Evolutionary conservation across 2,888 invertebrate species (phyloP).

Genomic region (Mimas tiliae): DNA sequence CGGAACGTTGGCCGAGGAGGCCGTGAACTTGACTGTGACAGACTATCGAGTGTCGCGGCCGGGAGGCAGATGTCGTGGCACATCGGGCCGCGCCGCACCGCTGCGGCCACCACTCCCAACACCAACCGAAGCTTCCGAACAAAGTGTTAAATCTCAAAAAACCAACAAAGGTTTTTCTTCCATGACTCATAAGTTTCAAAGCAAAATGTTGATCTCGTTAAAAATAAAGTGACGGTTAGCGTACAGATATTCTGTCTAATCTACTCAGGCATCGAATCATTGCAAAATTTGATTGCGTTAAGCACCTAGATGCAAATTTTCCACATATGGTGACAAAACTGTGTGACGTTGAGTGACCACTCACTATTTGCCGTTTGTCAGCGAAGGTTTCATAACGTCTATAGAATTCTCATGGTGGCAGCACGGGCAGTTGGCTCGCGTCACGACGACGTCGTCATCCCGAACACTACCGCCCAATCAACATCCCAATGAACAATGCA

Average conservation of each 20-base stretch:
- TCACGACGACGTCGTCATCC: conserved; percentile 47
- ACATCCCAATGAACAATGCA: conserved; percentile 59
- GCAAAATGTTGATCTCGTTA: conserved; percentile 4
- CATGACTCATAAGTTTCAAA: conserved; percentile 1
- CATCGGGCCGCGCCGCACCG: conserved; percentile 39
- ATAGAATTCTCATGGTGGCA: conserved; percentile 61
- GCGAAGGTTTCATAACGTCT: conserved; percentile 69
- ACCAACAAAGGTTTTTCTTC: conserved; percentile 3
- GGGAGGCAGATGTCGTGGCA: conserved; percentile 43
- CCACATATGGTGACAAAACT: conserved; percentile 24
- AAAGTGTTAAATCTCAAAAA: conserved; percentile 1
- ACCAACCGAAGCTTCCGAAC: neutral
- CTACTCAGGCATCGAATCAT: neutral
- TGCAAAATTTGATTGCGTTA: conserved; percentile 9
- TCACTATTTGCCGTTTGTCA: conserved; percentile 54
- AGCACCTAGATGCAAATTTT: conserved; percentile 16
- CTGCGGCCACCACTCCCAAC: neutral
- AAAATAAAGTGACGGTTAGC: conserved; percentile 16
- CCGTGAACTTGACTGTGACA: conserved; percentile 78
- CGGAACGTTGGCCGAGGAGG: conserved; percentile 53
- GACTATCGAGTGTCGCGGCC: conserved; percentile 56
- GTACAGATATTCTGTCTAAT: neutral
- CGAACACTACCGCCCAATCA: conserved; percentile 59
- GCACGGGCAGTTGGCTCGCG: conserved; percentile 55
- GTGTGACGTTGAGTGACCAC: conserved; percentile 22